phyloP scores from a whole-genome alignment of 2,888 invertebrate species.

The Rhimphoctona megacephalus region DNA sequence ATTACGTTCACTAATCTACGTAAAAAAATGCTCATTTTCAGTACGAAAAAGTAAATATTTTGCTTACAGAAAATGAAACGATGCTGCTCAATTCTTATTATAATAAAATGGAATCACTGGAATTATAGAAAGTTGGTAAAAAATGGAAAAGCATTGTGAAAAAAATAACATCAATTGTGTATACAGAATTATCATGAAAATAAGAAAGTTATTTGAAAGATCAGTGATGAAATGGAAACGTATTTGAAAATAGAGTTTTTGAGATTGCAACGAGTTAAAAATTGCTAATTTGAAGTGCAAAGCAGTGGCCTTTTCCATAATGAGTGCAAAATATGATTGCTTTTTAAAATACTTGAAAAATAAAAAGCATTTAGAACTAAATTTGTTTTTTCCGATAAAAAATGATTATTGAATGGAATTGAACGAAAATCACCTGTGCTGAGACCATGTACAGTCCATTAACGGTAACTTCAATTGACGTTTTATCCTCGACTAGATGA shows the following conservation, averaged over 20 bases:
- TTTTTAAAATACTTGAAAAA: not conserved
- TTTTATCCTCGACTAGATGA: conserved; percentile 81
- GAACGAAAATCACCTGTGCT: conserved; percentile 77
- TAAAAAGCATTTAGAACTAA: not conserved
- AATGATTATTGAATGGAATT: not conserved
- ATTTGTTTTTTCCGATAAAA: not conserved
- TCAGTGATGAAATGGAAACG: too few relatives aligned
- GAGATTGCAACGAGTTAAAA: too few relatives aligned
- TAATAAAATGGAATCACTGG: too few relatives aligned
- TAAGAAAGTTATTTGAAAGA: too few relatives aligned
- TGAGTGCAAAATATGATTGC: not conserved
- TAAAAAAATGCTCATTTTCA: too few relatives aligned
- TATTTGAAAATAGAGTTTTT: too few relatives aligned
- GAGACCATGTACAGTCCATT: conserved; percentile 82
- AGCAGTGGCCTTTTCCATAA: not conserved
- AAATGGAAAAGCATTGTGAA: too few relatives aligned
- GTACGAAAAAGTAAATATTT: not conserved
- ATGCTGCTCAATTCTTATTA: too few relatives aligned
- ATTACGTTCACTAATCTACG: too few relatives aligned
- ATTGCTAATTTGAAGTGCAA: not conserved
- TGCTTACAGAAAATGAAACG: not conserved
- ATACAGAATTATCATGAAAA: too few relatives aligned
- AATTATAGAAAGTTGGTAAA: too few relatives aligned
- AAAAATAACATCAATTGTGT: too few relatives aligned
- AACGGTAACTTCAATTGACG: conserved; percentile 80